Conservation (phyloP, 2,888 invertebrate species). For the Cloeon dipterum region DNA sequence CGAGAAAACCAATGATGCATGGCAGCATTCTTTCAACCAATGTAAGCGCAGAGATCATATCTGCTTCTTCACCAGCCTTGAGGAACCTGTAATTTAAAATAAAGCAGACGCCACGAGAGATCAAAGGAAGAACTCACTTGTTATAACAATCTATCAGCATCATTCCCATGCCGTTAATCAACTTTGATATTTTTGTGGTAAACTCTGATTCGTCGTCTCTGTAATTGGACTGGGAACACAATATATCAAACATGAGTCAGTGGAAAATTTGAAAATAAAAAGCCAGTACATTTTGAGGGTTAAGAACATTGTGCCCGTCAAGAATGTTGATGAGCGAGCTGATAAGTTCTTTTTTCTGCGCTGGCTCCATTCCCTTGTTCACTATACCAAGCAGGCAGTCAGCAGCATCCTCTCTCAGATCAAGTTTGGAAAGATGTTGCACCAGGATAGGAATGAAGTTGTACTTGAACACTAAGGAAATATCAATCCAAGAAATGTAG, state of each 20-base stretch:
- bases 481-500: conserved; percentile 32
- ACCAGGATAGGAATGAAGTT: conserved; percentile 24
- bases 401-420: conserved; percentile 22
- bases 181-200: conserved; percentile 21
- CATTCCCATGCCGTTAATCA: conserved; percentile 24
- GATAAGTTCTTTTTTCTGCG: conserved; percentile 24
- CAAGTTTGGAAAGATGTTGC: conserved; percentile 14
- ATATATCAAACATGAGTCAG: too few relatives aligned
- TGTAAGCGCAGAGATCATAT: conserved; percentile 11
- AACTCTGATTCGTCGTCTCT: conserved; percentile 25
- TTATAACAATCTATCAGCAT: conserved; percentile 21
- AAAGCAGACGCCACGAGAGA: too few relatives aligned
- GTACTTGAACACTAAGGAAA: conserved; percentile 28
- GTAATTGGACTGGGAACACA: conserved; percentile 15
- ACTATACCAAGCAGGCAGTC: conserved; percentile 27
- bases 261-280: too few relatives aligned
- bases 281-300: conserved; percentile 15
- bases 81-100: conserved; percentile 11
- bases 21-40: conserved; percentile 21
- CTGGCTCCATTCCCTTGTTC: conserved; percentile 30
- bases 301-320: conserved; percentile 17
- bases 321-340: conserved; percentile 21
- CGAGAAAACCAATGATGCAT: conserved; percentile 20
- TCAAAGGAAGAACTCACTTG: conserved; percentile 20
- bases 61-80: conserved; percentile 13